Base-by-base conservation (phyloP, 2,113 vertebrate species). In the Dunckerocampus dactyliophorus region DNA sequence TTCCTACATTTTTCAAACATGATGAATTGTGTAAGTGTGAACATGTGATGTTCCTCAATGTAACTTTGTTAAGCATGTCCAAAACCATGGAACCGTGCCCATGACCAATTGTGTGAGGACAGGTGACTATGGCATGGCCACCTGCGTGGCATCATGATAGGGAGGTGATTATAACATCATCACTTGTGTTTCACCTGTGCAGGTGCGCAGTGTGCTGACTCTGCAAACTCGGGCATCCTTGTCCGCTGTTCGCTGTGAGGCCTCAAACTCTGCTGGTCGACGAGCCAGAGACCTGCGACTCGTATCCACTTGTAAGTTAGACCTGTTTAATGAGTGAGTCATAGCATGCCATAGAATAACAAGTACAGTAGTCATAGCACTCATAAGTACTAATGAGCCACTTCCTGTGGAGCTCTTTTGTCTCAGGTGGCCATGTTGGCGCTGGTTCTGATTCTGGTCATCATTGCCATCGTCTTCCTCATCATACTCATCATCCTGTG, bases 401-500 rank as follows among this genome's bases (percentile, higher is more conserved):
- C 45, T 28, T 28, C 24, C 17, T 48, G 45, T 76, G 54, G 64
- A 99, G 95, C 91, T 66, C 83, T 93, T 31, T 85, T 92, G 0
- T 95, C 96, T 71, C 95, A 95, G 84, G 92, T 97, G 46, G 85
- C 91, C 15, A 90, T 96, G 50, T 86, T 96, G 70, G 92, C 92
- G 0, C 90, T 90, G 7, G 93, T 99, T 69, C 76, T 97, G 76
- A 92, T 92, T 51, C 67, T 98, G 79, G 91, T 97, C 56, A 85
- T 95, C 52, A 82, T 97, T 1, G 89, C 87, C 0, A 45, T 95
- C 59, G 82, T 96, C 86, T 95, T 92, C 79, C 85, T 98, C 68
- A 90, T 94, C 84, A 92, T 98, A 72, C 90, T 99, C 65, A 92
- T 99, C 2, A 31, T 93, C 51, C 83, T 99, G 56, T 97, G 94